A percentile compares a stretch with the other conserved stretches of the same genome.
phyloP scores from a whole-genome alignment of 2,888 invertebrate species.

The Unio pictorum region DNA sequence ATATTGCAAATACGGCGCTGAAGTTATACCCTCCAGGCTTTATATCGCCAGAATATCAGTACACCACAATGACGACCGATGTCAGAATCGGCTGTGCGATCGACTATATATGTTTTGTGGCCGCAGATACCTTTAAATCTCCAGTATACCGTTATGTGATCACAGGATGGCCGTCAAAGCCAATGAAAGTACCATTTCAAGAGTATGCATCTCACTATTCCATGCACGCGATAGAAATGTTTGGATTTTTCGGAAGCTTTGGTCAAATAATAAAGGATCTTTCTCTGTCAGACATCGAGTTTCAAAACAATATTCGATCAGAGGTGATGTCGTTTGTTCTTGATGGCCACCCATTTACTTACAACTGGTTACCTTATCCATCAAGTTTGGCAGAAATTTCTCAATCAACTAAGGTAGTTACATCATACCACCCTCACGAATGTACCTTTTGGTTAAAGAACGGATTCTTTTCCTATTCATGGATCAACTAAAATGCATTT shows the following conservation, averaged over 20 bases:
- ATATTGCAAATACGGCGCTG: conserved; percentile 31
- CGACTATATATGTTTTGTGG: conserved; percentile 32
- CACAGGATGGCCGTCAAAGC: conserved; percentile 40
- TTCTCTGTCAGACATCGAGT: conserved; percentile 30
- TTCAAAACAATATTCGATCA: conserved; percentile 31
- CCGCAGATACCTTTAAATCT: conserved; percentile 27
- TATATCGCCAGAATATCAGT: conserved; percentile 46
- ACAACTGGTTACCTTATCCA: conserved; percentile 36
- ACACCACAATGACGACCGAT: conserved; percentile 56
- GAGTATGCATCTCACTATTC: conserved; percentile 30
- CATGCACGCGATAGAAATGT: conserved; percentile 51
- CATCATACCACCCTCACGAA: conserved; percentile 35
- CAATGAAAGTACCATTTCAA: conserved; percentile 23
- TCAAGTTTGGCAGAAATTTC: conserved; percentile 33
- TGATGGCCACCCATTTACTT: conserved; percentile 27
- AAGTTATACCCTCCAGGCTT: conserved; percentile 34
- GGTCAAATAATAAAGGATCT: conserved; percentile 19
- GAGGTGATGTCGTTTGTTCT: conserved; percentile 46
- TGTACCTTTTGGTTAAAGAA: conserved; percentile 50
- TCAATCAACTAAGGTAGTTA: conserved; percentile 20
- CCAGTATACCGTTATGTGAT: conserved; percentile 52
- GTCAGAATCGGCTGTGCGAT: conserved; percentile 56
- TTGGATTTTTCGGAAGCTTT: conserved; percentile 48
- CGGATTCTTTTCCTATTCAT: conserved; percentile 49
- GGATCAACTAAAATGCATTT: conserved; percentile 42